Conservation (phyloP, 37 sponge, comb jelly and placozoan species). For the Aplysina aerophoba region DNA sequence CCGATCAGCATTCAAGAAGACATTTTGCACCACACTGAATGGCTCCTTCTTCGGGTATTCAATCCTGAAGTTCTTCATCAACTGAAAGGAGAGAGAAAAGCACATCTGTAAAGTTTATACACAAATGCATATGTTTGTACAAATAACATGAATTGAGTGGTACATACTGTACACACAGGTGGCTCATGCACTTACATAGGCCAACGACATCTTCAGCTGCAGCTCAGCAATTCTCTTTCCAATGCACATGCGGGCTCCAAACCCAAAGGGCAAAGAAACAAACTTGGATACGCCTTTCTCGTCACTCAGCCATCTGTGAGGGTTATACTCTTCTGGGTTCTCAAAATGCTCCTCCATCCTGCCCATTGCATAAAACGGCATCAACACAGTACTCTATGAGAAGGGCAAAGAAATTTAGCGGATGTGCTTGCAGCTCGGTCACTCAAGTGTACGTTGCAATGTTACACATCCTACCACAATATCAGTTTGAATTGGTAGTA, state of each 20-base stretch:
- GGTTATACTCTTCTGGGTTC: conserved; percentile 45
- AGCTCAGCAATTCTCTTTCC: conserved; percentile 70
- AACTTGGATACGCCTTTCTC: conserved; percentile 29
- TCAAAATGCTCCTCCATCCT: conserved; percentile 40
- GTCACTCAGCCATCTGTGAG: conserved; percentile 59
- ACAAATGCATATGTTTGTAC: not conserved
- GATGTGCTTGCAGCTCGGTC: no score
- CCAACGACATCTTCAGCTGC: conserved; percentile 58
- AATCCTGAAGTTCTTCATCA: conserved; percentile 49
- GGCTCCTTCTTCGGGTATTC: conserved; percentile 30
- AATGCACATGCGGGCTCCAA: conserved; percentile 67
- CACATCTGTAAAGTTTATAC: not conserved
- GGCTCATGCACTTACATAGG: conserved; percentile 20
- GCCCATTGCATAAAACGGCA: conserved; percentile 42
- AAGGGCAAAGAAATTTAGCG: no score
- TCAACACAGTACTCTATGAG: conserved; percentile 36
- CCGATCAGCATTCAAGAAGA: conserved; percentile 45
- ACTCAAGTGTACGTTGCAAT: no score
- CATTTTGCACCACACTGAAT: conserved; percentile 32
- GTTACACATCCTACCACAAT: no score
- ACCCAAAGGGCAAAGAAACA: conserved; percentile 62
- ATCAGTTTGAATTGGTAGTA: no score
- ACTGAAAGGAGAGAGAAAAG: not conserved
- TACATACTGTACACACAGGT: not conserved
- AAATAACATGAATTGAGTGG: not conserved